Percentiles rank a stretch among this genome's conserved stretches.
These are phyloP conservation scores for Pycnomerus fuliginosus DNA, from an alignment of 2,888 invertebrate genomes.

Conservation along the genomic window DNA sequence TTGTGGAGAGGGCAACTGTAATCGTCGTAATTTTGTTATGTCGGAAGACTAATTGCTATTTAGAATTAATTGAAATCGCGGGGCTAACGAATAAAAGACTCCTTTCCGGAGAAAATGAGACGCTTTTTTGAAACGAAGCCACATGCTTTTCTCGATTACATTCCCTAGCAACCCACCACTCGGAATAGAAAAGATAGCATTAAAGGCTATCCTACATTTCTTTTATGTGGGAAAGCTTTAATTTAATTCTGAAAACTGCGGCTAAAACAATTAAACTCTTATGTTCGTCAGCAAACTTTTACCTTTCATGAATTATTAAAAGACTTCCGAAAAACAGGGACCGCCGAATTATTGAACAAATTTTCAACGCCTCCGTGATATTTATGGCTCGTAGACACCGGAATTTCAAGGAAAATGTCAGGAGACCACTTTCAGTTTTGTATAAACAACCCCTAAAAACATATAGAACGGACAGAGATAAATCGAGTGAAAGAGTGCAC, in stretches of 20 bases:
- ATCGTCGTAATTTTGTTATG: neutral
- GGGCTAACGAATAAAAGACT: neutral
- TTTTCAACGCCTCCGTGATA: too few species aligned
- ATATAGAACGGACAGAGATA: constrained; percentile 14
- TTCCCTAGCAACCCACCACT: constrained; percentile 3
- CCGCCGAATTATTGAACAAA: constrained; percentile 12
- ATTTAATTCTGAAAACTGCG: constrained; percentile 14
- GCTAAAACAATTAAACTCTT: constrained; percentile 18
- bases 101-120: too few species aligned
- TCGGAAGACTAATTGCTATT: neutral
- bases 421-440: too few species aligned
- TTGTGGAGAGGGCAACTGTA: neutral
- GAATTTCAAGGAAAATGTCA: too few species aligned
- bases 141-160: constrained; percentile 6
- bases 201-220: constrained; percentile 9
- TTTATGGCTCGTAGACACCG: too few species aligned
- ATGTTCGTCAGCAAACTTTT: constrained; percentile 12
- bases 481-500: constrained; percentile 21
- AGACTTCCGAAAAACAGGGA: constrained; percentile 3
- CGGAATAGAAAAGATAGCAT: constrained; percentile 10
- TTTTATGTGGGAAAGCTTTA: constrained; percentile 1
- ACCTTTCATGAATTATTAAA: constrained; percentile 15
- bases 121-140: too few species aligned
- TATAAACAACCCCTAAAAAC: too few species aligned
- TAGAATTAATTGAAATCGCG: neutral